phyloP scores from a whole-genome alignment of 2,888 invertebrate species.

The Agonopterix subpropinquella region DNA sequence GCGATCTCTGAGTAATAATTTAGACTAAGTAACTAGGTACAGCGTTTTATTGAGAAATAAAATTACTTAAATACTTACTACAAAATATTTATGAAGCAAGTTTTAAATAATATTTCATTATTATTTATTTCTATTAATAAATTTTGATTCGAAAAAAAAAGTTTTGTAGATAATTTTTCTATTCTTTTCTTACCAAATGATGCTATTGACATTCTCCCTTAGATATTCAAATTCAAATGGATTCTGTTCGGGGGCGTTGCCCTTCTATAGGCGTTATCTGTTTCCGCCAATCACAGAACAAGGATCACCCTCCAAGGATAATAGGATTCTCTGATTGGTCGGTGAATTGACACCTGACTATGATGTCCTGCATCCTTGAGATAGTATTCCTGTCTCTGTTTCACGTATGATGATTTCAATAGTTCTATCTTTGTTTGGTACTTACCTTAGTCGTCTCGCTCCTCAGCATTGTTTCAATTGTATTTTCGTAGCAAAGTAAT shows the following conservation, averaged over 20 bases:
- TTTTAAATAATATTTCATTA: too few relatives aligned
- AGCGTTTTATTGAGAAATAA: too few relatives aligned
- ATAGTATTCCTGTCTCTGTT: constrained; percentile 42
- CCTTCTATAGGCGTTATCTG: constrained; percentile 55
- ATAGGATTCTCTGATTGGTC: constrained; percentile 44
- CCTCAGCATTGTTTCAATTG: background rate
- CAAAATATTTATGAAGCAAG: too few relatives aligned
- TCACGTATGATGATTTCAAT: constrained; percentile 13
- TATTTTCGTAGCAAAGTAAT: background rate
- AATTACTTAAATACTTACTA: too few relatives aligned
- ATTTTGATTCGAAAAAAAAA: too few relatives aligned
- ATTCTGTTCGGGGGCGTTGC: constrained; percentile 53
- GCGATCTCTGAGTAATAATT: too few relatives aligned
- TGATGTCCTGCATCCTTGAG: constrained; percentile 55
- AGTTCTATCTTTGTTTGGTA: constrained; percentile 21
- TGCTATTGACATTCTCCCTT: constrained; percentile 35
- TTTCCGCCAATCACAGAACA: constrained; percentile 49
- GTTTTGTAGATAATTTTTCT: background rate
- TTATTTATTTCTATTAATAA: too few relatives aligned
- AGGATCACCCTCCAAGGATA: constrained; percentile 68
- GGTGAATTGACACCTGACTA: constrained; percentile 31
- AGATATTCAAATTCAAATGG: constrained; percentile 63
- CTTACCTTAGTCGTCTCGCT: background rate
- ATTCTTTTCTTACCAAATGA: background rate
- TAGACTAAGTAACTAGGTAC: too few relatives aligned